Evolutionary conservation across 2,888 invertebrate species (phyloP).

Genomic region (Hyalella azteca): DNA sequence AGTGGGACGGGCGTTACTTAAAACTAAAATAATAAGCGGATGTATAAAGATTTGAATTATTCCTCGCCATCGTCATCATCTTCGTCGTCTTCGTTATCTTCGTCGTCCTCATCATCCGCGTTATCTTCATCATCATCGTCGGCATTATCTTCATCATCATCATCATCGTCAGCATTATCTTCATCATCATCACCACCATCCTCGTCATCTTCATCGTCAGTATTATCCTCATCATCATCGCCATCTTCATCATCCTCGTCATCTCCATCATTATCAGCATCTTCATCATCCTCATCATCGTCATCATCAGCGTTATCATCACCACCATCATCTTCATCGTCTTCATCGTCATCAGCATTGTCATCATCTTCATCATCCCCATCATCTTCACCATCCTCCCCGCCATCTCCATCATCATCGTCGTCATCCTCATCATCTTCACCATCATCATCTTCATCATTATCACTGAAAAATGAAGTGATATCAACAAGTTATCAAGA

Average conservation of each 20-base stretch:
- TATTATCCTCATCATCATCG: slow-evolving; percentile 12
- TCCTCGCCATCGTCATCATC: slow-evolving; percentile 20
- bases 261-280: slow-evolving; percentile 16
- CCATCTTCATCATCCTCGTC: slow-evolving; percentile 21
- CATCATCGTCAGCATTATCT: slow-evolving; percentile 27
- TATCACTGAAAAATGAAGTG: slow-evolving; percentile 17
- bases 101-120: not conserved
- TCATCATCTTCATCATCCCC: slow-evolving; percentile 3
- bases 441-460: slow-evolving; percentile 39
- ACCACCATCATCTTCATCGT: slow-evolving; percentile 12
- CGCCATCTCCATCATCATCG: not conserved
- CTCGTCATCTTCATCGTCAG: slow-evolving; percentile 24
- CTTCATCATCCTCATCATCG: slow-evolving; percentile 28
- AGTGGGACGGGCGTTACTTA: not conserved
- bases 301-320: slow-evolving; percentile 28
- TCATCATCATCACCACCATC: slow-evolving; percentile 27
- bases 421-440: slow-evolving; percentile 18
- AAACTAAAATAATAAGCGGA: not conserved
- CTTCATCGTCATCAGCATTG: not conserved
- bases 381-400: slow-evolving; percentile 18
- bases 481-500: no score
- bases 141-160: slow-evolving; percentile 26
- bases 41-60: slow-evolving; percentile 11
- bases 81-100: slow-evolving; percentile 28
- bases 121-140: not conserved